Conservation (phyloP, 2,888 invertebrate species). For the Keiferia lycopersicella region DNA sequence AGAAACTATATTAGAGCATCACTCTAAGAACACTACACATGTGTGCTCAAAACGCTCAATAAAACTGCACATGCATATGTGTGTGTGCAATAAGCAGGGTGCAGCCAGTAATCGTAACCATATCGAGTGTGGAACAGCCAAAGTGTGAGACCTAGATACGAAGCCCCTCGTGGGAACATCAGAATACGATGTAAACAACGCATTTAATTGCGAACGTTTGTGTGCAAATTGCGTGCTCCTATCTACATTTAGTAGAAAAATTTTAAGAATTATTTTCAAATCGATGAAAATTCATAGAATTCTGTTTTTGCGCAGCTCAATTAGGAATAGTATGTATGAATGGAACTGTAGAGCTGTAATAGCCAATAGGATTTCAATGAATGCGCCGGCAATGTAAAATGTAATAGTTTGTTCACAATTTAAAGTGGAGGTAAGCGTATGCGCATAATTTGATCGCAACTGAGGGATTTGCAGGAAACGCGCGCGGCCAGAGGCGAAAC, state of each 20-base stretch:
- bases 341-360: neutral
- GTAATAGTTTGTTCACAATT: conserved; percentile 23
- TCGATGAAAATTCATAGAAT: neutral
- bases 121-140: neutral
- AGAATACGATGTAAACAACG: conserved; percentile 47
- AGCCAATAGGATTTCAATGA: conserved; percentile 9
- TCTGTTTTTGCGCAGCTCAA: conserved; percentile 10
- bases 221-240: conserved; percentile 42
- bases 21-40: neutral
- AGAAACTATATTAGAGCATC: conserved; percentile 34
- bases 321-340: conserved; percentile 2
- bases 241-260: conserved; percentile 13
- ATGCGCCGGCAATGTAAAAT: conserved; percentile 7
- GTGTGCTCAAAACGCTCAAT: conserved; percentile 1
- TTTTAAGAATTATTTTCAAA: conserved; percentile 12
- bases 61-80: conserved; percentile 1
- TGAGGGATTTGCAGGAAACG: conserved; percentile 57
- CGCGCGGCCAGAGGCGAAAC: conserved; percentile 47
- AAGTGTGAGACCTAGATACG: conserved; percentile 31
- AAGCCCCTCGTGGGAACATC: conserved; percentile 53
- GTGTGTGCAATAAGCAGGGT: neutral
- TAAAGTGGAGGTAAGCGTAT: conserved; percentile 49
- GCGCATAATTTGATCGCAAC: conserved; percentile 66
- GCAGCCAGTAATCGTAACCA: conserved; percentile 2
- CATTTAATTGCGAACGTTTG: conserved; percentile 47